A percentile compares a stretch with the other conserved stretches of the same genome.
phyloP scores from a whole-genome alignment of 2,797 vertebrate genomes.

The Lithobates pipiens region DNA sequence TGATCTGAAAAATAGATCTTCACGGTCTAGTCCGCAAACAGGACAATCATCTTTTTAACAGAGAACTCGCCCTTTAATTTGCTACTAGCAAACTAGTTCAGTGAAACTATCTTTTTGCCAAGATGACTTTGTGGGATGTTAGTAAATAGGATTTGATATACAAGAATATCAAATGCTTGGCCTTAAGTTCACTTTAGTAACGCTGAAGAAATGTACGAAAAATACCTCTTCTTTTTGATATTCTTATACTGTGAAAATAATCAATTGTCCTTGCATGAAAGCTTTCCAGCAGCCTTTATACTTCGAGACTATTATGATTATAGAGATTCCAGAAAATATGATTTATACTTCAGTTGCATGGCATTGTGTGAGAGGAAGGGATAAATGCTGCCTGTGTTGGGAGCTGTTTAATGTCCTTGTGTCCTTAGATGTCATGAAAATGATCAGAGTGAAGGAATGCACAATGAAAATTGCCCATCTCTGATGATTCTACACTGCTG shows the following conservation, averaged over 20 bases:
- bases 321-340: slow-evolving; percentile 38
- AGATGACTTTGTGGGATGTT: neutral
- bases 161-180: slow-evolving; percentile 11
- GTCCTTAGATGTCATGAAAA: slow-evolving; percentile 54
- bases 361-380: slow-evolving; percentile 28
- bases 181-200: slow-evolving; percentile 41
- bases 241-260: slow-evolving; percentile 34
- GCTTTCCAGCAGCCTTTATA: slow-evolving; percentile 27
- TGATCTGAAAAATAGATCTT: neutral
- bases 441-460: slow-evolving; percentile 39
- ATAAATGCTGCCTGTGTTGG: slow-evolving; percentile 33
- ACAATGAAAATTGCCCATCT: slow-evolving; percentile 42
- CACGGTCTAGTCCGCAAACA: neutral
- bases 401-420: slow-evolving; percentile 47
- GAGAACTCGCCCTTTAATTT: neutral
- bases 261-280: slow-evolving; percentile 41
- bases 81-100: too few species aligned
- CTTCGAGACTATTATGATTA: slow-evolving; percentile 29
- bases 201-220: slow-evolving; percentile 3
- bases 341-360: slow-evolving; percentile 32
- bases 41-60: neutral
- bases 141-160: slow-evolving; percentile 5
- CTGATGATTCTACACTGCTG: slow-evolving; percentile 17
- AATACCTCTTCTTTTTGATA: neutral
- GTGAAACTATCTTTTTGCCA: neutral